Evolutionary conservation across 2,888 invertebrate species (phyloP).

Genomic region (Spodoptera picta): DNA sequence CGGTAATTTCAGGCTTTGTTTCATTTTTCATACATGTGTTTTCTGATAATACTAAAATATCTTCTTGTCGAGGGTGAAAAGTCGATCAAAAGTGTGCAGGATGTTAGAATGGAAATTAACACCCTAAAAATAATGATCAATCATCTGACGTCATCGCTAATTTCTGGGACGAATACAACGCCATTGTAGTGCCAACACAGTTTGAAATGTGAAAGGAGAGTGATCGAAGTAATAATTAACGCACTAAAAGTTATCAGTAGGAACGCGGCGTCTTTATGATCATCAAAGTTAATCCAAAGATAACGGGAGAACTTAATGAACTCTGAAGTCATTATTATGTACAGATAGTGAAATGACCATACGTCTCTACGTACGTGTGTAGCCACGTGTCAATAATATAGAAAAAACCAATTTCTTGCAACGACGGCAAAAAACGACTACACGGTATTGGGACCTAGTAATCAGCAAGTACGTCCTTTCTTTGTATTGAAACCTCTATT

Average conservation of each 20-base stretch:
- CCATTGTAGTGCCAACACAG: neutral
- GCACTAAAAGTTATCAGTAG: constrained; percentile 10
- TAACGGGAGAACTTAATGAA: constrained; percentile 41
- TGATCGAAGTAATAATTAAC: constrained; percentile 31
- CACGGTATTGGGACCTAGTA: no score
- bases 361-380: constrained; percentile 2
- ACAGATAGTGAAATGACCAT: constrained; percentile 17
- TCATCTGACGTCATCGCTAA: constrained; percentile 2
- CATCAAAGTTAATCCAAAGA: constrained; percentile 35
- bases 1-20: constrained; percentile 28
- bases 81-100: constrained; percentile 14
- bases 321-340: constrained; percentile 42
- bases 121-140: constrained; percentile 12
- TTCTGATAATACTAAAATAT: constrained; percentile 11
- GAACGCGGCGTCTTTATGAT: constrained; percentile 9
- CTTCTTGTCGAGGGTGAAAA: neutral
- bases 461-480: no score
- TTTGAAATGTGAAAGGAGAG: constrained; percentile 19
- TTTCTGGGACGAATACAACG: constrained; percentile 2
- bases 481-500: no score
- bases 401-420: neutral
- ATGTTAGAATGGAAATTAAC: neutral
- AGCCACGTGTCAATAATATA: constrained; percentile 4
- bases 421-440: no score
- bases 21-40: constrained; percentile 12